These are phyloP conservation scores for Hirtodrosophila trivittata DNA, from an alignment of 2,888 invertebrate species.

Conservation along the genomic window DNA sequence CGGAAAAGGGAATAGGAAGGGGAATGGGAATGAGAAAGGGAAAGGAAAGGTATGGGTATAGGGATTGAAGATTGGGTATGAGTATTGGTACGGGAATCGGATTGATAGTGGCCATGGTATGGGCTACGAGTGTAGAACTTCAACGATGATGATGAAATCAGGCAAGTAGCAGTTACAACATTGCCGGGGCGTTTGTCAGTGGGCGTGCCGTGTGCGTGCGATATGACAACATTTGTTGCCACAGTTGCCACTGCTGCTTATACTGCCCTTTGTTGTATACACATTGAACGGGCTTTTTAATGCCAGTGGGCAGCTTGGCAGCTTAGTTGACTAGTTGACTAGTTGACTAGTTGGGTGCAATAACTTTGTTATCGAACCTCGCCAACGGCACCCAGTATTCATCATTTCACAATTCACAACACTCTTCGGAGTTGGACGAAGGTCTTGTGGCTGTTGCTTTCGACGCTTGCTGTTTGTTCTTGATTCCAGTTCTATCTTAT, in stretches of 20 bases:
- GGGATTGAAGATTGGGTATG: not conserved
- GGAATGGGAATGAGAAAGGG: not conserved
- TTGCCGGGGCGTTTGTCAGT: constrained; percentile 34
- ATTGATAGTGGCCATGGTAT: not conserved
- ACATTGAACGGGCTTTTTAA: too few species aligned
- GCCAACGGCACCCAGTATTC: constrained; percentile 21
- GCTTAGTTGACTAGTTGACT: constrained; percentile 26
- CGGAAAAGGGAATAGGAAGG: not conserved
- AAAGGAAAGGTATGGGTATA: not conserved
- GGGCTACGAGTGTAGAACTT: not conserved
- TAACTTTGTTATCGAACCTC: constrained; percentile 49
- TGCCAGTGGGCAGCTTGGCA: constrained; percentile 18
- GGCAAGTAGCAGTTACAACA: constrained; percentile 41
- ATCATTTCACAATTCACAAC: constrained; percentile 21
- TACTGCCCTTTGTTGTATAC: not conserved
- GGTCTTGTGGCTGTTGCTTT: too few species aligned
- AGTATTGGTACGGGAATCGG: too few species aligned
- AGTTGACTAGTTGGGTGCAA: constrained; percentile 32
- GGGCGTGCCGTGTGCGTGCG: constrained; percentile 40
- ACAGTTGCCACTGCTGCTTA: constrained; percentile 2
- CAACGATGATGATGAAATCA: constrained; percentile 8
- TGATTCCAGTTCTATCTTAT: too few species aligned
- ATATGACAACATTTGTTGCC: constrained; percentile 22
- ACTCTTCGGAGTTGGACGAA: too few species aligned
- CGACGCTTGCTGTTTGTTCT: too few species aligned